Conservation (phyloP, 2,797 vertebrate species). For the Balearica regulorum region DNA sequence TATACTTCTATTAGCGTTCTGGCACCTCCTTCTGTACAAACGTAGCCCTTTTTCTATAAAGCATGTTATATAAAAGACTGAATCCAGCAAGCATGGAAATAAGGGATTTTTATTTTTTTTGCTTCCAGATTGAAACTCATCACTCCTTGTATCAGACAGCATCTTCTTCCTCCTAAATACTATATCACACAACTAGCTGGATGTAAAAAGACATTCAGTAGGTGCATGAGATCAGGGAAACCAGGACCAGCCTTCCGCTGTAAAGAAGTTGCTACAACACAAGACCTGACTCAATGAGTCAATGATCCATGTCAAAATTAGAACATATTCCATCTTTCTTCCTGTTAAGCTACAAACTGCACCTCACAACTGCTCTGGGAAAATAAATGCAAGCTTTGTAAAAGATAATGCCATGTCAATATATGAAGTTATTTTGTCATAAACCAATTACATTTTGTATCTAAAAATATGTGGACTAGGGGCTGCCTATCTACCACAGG, state of each 20-base stretch:
- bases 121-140: background rate
- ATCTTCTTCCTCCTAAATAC: background rate
- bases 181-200: background rate
- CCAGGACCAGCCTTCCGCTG: background rate
- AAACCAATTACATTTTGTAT: background rate
- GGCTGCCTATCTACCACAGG: background rate
- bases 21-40: slow-evolving; percentile 47
- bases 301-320: rapidly evolving
- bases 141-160: background rate
- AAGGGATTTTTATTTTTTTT: background rate
- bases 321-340: background rate
- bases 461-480: background rate
- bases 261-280: background rate
- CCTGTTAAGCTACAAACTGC: background rate
- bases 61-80: background rate
- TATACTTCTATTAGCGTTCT: background rate
- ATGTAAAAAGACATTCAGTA: background rate
- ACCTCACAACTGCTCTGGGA: background rate
- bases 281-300: background rate
- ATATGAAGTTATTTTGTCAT: background rate
- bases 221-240: background rate
- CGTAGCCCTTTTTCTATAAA: background rate
- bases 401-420: background rate
- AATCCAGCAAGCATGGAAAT: background rate
- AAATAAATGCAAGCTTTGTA: background rate